Percentiles rank a stretch among this genome's conserved stretches.
Evolutionary conservation across 2,797 vertebrate species (phyloP).

Genomic region (Anas bahamensis): DNA sequence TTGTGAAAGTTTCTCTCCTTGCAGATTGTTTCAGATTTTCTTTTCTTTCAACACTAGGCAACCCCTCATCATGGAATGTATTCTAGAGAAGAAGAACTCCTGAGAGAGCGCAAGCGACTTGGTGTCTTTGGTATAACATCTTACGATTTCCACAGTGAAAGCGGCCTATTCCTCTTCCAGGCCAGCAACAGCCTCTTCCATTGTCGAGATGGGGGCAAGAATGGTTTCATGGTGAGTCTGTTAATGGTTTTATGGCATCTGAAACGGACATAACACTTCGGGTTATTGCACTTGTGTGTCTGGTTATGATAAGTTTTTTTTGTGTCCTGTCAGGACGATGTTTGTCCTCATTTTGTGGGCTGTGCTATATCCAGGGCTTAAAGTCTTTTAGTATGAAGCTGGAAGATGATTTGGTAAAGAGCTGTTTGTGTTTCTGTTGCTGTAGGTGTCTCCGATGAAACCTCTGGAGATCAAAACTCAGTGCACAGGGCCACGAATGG

Average conservation of each 20-base stretch:
- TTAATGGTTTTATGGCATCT: background rate
- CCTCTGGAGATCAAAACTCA: slow-evolving; percentile 96
- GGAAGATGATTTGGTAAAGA: background rate
- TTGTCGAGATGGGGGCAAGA: slow-evolving; percentile 93
- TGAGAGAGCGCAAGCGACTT: slow-evolving; percentile 94
- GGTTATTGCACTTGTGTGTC: background rate
- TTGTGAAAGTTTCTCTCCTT: background rate
- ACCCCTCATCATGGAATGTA: slow-evolving; percentile 96
- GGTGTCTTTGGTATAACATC: slow-evolving; percentile 97
- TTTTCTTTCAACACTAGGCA: slow-evolving; percentile 78
- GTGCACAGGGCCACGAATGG: slow-evolving; percentile 96
- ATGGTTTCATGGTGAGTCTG: slow-evolving; percentile 93
- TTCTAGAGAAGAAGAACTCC: slow-evolving; percentile 94
- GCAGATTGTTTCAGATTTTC: background rate
- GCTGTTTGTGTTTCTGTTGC: background rate
- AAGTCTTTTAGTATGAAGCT: background rate
- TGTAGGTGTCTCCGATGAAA: slow-evolving; percentile 88
- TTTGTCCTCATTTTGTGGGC: background rate
- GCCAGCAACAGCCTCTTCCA: slow-evolving; percentile 98
- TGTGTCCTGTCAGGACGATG: background rate
- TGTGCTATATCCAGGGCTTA: background rate
- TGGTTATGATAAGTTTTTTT: background rate
- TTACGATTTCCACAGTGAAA: slow-evolving; percentile 94
- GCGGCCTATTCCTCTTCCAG: slow-evolving; percentile 97
- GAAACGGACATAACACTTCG: accelerated